A percentile compares a stretch with the other conserved stretches of the same genome.
Conservation (phyloP, 2,113 vertebrate genomes). For the Micromys minutus region DNA sequence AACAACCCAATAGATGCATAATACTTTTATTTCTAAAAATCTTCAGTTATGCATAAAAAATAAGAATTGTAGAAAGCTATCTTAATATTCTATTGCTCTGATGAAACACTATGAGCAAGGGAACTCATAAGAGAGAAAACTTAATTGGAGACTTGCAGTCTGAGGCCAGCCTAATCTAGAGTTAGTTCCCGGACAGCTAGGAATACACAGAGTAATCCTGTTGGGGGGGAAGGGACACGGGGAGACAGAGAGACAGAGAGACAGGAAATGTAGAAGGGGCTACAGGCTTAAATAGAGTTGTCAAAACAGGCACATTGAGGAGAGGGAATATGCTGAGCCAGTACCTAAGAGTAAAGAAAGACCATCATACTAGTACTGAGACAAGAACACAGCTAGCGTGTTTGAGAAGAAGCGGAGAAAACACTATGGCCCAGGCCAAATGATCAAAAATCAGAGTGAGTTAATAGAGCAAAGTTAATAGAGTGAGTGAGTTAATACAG, state of each 20-base stretch:
- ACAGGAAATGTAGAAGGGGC: background rate
- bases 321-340: background rate
- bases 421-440: background rate
- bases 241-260: background rate
- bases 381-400: background rate
- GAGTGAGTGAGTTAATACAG: background rate
- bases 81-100: background rate
- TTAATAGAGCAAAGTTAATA: background rate
- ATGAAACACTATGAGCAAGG: background rate
- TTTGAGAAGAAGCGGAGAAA: background rate
- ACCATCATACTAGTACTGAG: background rate
- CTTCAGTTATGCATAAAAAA: conserved; percentile 41
- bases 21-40: conserved; percentile 43
- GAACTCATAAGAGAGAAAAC: background rate
- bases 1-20: conserved; percentile 14
- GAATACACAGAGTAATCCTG: background rate
- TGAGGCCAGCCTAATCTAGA: background rate
- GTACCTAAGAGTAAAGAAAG: background rate
- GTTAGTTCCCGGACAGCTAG: background rate
- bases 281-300: background rate
- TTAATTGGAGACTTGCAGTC: background rate
- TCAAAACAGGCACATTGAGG: background rate
- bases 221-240: no score
- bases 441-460: background rate
- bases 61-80: conserved; percentile 4